Evolutionary conservation across 2,113 vertebrate species (phyloP).

Genomic region (Kryptolebias marmoratus): DNA sequence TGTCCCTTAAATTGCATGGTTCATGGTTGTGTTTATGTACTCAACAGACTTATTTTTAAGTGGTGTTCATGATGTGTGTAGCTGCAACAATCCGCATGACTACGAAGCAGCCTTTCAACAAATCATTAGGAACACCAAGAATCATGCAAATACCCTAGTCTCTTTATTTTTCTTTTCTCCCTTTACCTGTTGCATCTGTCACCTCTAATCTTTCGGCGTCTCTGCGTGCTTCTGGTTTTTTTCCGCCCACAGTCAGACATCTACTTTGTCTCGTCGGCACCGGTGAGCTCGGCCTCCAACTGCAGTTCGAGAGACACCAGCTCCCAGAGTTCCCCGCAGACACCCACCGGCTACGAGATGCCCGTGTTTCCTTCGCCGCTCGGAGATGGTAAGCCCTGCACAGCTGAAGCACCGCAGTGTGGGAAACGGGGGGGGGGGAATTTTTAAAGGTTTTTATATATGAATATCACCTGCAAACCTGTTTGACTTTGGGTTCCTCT

Average conservation of each 20-base stretch:
- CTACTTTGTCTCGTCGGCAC: slow-evolving; percentile 90
- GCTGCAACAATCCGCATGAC: slow-evolving; percentile 36
- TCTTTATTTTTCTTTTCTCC: background rate
- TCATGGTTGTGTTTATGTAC: too few relatives aligned
- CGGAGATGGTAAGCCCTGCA: slow-evolving; percentile 86
- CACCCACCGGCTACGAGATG: slow-evolving; percentile 87
- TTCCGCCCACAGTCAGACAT: slow-evolving; percentile 89
- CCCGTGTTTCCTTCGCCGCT: slow-evolving; percentile 86
- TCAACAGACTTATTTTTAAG: too few relatives aligned
- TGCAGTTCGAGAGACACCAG: slow-evolving; percentile 91
- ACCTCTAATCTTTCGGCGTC: slow-evolving; percentile 10
- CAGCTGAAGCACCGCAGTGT: background rate
- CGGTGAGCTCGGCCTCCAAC: slow-evolving; percentile 86
- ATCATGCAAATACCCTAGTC: slow-evolving; percentile 8
- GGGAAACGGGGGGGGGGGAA: slow-evolving; percentile 11
- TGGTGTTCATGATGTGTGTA: background rate
- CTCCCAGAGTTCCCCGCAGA: slow-evolving; percentile 91
- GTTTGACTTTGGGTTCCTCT: slow-evolving; percentile 41
- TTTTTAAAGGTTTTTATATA: slow-evolving; percentile 17
- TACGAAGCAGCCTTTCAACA: slow-evolving; percentile 45
- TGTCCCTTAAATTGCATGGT: too few relatives aligned
- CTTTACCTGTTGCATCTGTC: slow-evolving; percentile 6
- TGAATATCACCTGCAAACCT: slow-evolving; percentile 27
- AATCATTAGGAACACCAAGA: slow-evolving; percentile 31
- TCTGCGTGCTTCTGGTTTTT: slow-evolving; percentile 20